phyloP scores from a whole-genome alignment of 2,888 invertebrate genomes.

The Volucella zonaria region DNA sequence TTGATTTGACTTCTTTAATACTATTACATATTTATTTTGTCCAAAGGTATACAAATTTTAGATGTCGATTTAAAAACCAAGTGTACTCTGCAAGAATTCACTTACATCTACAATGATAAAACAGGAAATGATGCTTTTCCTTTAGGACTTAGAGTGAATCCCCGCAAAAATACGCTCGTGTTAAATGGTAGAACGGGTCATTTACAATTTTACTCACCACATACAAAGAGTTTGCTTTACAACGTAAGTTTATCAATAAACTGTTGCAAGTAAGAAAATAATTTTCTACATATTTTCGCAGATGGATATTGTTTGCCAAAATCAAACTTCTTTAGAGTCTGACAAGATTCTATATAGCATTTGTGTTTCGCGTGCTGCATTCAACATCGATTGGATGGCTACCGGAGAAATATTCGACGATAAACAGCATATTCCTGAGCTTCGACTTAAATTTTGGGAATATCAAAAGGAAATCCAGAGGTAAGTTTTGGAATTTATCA shows the following conservation, averaged over 20 bases:
- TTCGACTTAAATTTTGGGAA: slow-evolving; percentile 90
- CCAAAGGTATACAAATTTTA: slow-evolving; percentile 84
- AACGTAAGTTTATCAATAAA: slow-evolving; percentile 84
- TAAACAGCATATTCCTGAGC: slow-evolving; percentile 84
- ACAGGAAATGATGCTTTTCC: slow-evolving; percentile 83
- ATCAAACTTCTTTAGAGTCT: slow-evolving; percentile 87
- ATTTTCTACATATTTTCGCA: slow-evolving; percentile 78
- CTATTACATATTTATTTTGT: background rate
- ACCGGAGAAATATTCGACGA: slow-evolving; percentile 87
- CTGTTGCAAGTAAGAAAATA: background rate
- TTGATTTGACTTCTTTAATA: background rate
- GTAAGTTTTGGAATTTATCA: slow-evolving; percentile 80
- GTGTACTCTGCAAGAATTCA: slow-evolving; percentile 87
- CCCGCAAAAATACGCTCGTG: slow-evolving; percentile 86
- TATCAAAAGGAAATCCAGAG: slow-evolving; percentile 85
- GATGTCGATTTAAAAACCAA: slow-evolving; percentile 84
- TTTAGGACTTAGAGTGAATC: slow-evolving; percentile 84
- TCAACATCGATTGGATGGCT: slow-evolving; percentile 89
- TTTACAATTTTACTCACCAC: slow-evolving; percentile 88
- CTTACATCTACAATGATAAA: slow-evolving; percentile 84
- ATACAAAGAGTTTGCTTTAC: slow-evolving; percentile 86
- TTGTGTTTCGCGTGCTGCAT: slow-evolving; percentile 86
- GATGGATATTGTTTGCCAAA: slow-evolving; percentile 89
- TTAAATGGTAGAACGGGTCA: slow-evolving; percentile 89
- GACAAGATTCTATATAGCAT: slow-evolving; percentile 85